Conservation (phyloP, 2,888 invertebrate species). For the Tethea ocularis region DNA sequence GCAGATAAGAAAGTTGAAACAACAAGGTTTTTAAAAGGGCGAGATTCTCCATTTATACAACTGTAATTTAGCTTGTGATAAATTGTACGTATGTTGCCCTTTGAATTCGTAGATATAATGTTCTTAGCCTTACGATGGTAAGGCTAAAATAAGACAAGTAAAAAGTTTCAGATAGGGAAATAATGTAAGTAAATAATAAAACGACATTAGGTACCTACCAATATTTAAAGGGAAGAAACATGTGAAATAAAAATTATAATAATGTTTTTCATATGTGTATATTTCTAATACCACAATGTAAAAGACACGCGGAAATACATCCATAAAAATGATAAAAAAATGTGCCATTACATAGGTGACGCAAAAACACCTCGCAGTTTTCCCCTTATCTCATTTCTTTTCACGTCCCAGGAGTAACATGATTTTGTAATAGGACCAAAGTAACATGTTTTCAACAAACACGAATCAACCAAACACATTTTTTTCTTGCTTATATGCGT, state of each 20-base stretch:
- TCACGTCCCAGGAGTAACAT: conserved; percentile 9
- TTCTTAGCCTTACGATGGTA: too few relatives aligned
- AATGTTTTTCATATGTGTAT: too few relatives aligned
- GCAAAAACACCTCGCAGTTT: conserved; percentile 10
- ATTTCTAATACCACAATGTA: conserved; percentile 1
- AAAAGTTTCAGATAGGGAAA: too few relatives aligned
- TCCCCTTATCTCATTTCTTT: conserved; percentile 11
- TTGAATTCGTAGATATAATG: background rate
- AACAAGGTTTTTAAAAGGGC: background rate
- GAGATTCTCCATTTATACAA: background rate
- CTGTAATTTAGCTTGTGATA: background rate
- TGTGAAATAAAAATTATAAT: too few relatives aligned
- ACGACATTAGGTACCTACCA: too few relatives aligned
- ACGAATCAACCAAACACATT: background rate
- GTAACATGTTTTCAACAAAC: conserved; percentile 11
- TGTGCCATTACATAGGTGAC: conserved; percentile 9
- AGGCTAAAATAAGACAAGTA: too few relatives aligned
- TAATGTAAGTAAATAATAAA: too few relatives aligned
- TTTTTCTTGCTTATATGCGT: background rate
- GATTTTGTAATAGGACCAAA: conserved; percentile 12
- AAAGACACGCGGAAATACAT: background rate
- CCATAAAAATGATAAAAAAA: conserved; percentile 8
- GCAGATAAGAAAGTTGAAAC: conserved; percentile 28
- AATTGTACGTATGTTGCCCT: background rate
- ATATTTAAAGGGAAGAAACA: too few relatives aligned